Percentiles rank a stretch among this genome's conserved stretches.
phyloP scores from a whole-genome alignment of 2,113 vertebrate species.

The Otocyon megalotis region DNA sequence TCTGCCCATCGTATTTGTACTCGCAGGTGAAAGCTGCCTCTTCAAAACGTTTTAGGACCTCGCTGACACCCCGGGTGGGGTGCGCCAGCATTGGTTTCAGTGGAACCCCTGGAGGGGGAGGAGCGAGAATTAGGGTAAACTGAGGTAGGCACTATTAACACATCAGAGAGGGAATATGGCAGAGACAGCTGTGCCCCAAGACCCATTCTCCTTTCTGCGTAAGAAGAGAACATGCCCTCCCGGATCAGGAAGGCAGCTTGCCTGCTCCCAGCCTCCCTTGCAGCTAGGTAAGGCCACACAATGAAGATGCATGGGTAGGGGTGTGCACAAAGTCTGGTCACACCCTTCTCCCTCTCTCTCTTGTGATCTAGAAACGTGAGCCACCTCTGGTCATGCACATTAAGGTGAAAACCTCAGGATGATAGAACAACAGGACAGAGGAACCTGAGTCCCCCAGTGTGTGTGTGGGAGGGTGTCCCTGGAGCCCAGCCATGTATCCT shows the following conservation, averaged over 20 bases:
- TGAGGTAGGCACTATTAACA: fast-evolving
- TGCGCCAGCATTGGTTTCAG: slow-evolving; percentile 95
- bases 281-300: neutral
- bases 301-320: neutral
- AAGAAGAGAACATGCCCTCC: no score
- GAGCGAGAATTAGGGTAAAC: neutral
- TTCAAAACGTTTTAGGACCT: slow-evolving; percentile 94
- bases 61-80: slow-evolving; percentile 93
- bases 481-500: fast-evolving
- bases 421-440: neutral
- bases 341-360: neutral
- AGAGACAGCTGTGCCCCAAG: neutral
- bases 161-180: fast-evolving
- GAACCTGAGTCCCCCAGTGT: neutral
- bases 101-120: slow-evolving; percentile 87
- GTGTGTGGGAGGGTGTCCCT: neutral
- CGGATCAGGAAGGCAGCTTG: no score
- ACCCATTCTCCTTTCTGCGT: neutral
- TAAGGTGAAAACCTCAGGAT: fast-evolving
- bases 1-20: slow-evolving; percentile 96
- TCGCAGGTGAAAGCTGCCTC: slow-evolving; percentile 95
- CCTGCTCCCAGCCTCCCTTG: neutral
- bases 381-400: neutral
- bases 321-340: neutral
- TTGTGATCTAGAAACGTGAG: fast-evolving